Evolutionary conservation across 2,113 vertebrate genomes (phyloP), one percentile per base, ranked within the genome.

Genomic region (Ivindomyrus marchei): DNA sequence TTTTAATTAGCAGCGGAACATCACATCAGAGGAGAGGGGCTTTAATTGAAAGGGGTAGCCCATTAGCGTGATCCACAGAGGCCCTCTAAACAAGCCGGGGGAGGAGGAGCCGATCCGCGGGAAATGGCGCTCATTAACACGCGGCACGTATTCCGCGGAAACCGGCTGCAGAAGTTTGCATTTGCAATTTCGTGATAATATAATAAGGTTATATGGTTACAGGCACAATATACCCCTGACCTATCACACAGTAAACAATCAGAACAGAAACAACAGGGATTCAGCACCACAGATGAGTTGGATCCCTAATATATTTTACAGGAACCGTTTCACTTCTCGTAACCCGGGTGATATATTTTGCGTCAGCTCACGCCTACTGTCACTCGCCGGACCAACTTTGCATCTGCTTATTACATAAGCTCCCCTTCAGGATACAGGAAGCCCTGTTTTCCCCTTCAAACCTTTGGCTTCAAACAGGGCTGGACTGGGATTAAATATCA

Each of bases 31-130:
- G 42, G 80, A 9, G 53, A 77, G 88, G 66, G 53, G 84, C 58
- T 89, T 86, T 90, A 85, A 92, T 93, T 92, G 89, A 93, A 92
- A 93, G 90, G 89, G 85, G 58, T 50, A 90, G 91, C 88, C 84
- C 91, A 91, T 90, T 83, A 91, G 84, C 89, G 83, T 89, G 77
- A 66, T 89, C 77, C 84, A 83, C 45, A 62, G 83, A 83, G 47
- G 74, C 46, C 56, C 10, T 42, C 47, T 58, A 45, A 88, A 89
- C 53, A 91, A 91, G 85, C 62, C 84, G 84, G 56, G 62, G 88
- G 88, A 39, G 49, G 89, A 5, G 50, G 27, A 90, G 4, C 88
- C 85, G 87, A 90, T 93, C 87, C 90, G 90, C 89, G 91, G 49
- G 89, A 89, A 91, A 85, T 31, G 47, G 49, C 17, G 46, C 90